These are phyloP conservation scores for Julus scanicus DNA, from an alignment of 2,888 invertebrate genomes.

Conservation along the genomic window DNA sequence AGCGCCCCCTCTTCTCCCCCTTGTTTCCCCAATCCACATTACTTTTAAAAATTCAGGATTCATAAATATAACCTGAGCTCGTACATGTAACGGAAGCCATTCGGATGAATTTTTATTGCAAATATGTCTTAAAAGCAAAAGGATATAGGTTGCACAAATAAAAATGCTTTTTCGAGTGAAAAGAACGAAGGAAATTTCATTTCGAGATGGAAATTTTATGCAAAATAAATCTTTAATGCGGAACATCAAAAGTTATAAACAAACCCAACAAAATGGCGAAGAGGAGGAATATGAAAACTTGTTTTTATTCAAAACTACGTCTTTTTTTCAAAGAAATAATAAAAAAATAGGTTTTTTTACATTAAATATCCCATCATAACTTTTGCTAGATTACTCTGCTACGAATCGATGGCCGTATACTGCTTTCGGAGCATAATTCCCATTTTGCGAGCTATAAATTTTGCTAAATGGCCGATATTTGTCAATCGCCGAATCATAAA, in stretches of 20 bases:
- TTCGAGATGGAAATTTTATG: constrained; percentile 1
- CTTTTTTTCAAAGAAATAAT: neutral
- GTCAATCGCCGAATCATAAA: neutral
- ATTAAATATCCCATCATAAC: neutral
- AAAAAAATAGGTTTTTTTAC: neutral
- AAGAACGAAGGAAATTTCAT: neutral
- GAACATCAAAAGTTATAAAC: constrained; percentile 1
- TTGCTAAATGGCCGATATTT: neutral
- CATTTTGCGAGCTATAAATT: neutral
- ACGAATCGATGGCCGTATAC: neutral
- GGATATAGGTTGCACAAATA: constrained; percentile 1
- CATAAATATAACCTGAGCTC: neutral
- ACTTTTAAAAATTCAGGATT: constrained; percentile 1
- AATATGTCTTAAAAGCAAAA: neutral
- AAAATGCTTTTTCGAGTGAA: constrained; percentile 1
- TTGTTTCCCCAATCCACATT: neutral
- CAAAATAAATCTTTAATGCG: constrained; percentile 1
- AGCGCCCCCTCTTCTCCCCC: neutral
- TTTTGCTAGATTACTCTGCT: neutral
- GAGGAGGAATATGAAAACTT: neutral
- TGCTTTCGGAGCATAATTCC: neutral
- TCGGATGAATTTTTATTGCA: constrained; percentile 1
- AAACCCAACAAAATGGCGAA: neutral
- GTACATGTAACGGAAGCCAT: neutral
- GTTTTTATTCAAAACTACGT: neutral